Evolutionary conservation across 2,888 invertebrate species (phyloP), one percentile per base, ranked within the genome.

Genomic region (Ischnus inquisitorius): DNA sequence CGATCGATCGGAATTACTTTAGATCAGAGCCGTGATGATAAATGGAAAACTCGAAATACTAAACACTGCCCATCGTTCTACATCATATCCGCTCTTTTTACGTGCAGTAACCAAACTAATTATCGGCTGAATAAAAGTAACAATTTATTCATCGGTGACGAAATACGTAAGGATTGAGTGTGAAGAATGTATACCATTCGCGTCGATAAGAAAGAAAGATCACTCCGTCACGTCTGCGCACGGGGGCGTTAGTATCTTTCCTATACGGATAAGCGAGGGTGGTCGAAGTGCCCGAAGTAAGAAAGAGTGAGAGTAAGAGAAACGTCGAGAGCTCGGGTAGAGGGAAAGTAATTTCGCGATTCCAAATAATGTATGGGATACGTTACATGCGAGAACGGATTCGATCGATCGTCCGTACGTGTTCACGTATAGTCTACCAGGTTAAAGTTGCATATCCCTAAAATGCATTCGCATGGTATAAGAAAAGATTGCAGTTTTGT

Each of bases 291-390:
- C 41, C 28, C n/a, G 25, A 19, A 43, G 57, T 43, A 22, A 46
- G 51, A 69, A n/a, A 46, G 62, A 65, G 68, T 22, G 10, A 39
- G 71, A 67, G 78, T 22, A 41, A 19, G 43, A 51, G 62, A 28
- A 57, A 28, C 14, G 14, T 28, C 57, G 65, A 25, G 72, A 51
- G 62, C 62, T 74, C 34, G 34, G 22, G 41, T 16, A 43, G 64
- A 54, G 75, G 68, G 65, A 85, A 89, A 88, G 87, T 88, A 87
- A 88, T 88, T 88, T 87, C 82, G 65, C 85, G 84, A 87, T 87
- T 86, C 83, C 76, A 82, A 87, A 88, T 89, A 89, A 88, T 87
- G 82, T 80, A 86, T 85, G 84, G 62, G 72, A 54, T 77, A 82
- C 75, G 75, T 74, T 80, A 80, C 68, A 77, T 60, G 69, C 22